Evolutionary conservation across 2,888 invertebrate genomes (phyloP).

Genomic region (Parthenolecanium corni): DNA sequence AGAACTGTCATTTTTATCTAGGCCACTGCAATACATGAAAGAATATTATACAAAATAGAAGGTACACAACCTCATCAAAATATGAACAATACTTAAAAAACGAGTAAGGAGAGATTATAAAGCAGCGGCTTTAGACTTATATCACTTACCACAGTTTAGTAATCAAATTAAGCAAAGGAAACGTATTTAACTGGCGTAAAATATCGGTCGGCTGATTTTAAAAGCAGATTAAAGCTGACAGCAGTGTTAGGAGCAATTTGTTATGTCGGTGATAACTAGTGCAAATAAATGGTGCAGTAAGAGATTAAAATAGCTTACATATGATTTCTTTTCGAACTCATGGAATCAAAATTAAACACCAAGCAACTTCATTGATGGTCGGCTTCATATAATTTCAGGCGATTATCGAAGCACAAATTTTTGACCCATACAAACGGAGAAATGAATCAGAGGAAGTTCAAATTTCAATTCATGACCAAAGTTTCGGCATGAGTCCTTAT

Average conservation of each 20-base stretch:
- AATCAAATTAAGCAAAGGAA: background rate
- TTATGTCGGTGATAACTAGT: background rate
- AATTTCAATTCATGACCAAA: too few species aligned
- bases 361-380: constrained; percentile 17
- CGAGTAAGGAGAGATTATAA: too few species aligned
- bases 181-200: background rate
- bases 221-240: background rate
- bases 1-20: constrained; percentile 43
- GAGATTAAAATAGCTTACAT: constrained; percentile 7
- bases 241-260: background rate
- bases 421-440: too few species aligned
- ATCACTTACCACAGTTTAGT: too few species aligned
- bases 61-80: too few species aligned
- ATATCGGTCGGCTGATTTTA: background rate
- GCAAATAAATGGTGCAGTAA: background rate
- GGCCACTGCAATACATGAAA: background rate
- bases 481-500: too few species aligned
- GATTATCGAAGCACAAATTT: too few species aligned
- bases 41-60: too few species aligned
- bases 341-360: constrained; percentile 18
- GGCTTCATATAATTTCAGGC: too few species aligned
- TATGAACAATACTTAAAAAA: too few species aligned
- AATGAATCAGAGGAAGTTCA: too few species aligned
- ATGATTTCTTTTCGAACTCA: constrained; percentile 17
- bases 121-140: too few species aligned